Evolutionary conservation across 2,113 vertebrate genomes (phyloP).

Genomic region (Coreoperca whiteheadi): DNA sequence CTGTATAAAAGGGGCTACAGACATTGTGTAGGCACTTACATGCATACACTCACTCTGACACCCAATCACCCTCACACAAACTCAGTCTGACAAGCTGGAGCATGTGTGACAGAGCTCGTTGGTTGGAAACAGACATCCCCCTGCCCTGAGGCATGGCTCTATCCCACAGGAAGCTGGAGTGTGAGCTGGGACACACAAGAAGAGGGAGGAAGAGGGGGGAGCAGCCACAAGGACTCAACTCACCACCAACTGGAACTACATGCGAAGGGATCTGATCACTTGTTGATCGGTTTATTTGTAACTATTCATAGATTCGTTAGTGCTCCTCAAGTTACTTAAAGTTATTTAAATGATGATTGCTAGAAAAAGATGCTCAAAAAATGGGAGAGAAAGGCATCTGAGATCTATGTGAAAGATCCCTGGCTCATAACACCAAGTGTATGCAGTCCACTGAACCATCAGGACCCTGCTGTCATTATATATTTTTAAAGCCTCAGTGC

Average conservation of each 20-base stretch:
- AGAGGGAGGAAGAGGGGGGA: conserved; percentile 27
- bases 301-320: conserved; percentile 9
- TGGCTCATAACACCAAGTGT: not conserved
- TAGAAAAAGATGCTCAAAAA: not conserved
- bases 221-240: conserved; percentile 35
- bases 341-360: not conserved
- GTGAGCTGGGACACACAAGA: conserved; percentile 78
- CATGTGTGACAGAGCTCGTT: conserved; percentile 72
- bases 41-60: conserved; percentile 53
- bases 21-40: conserved; percentile 41
- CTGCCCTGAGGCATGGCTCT: conserved; percentile 70
- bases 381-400: not conserved
- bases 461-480: not conserved
- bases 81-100: conserved; percentile 74
- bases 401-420: not conserved
- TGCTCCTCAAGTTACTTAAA: not conserved
- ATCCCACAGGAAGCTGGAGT: conserved; percentile 80
- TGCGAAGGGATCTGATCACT: conserved; percentile 7
- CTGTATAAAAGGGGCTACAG: not conserved
- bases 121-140: conserved; percentile 72
- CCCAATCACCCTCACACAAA: conserved; percentile 64
- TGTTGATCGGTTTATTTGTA: not conserved
- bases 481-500: too few species aligned
- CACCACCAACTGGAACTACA: conserved; percentile 34
- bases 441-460: not conserved